Evolutionary conservation across 2,888 invertebrate species (phyloP).

Genomic region (Prosopocoilus inquinatus): DNA sequence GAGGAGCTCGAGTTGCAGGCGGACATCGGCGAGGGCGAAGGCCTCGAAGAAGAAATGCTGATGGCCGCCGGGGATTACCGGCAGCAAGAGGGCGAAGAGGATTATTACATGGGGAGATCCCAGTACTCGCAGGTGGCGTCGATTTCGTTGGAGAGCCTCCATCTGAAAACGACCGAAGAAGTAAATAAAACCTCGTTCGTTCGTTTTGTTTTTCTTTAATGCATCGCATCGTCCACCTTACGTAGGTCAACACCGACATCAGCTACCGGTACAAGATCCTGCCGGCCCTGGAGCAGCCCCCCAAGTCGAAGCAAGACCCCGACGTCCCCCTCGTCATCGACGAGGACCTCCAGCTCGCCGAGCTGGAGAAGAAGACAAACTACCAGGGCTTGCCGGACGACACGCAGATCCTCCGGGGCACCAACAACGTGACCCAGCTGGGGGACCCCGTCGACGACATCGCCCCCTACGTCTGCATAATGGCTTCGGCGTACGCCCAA

Average conservation of each 20-base stretch:
- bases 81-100: constrained; percentile 13
- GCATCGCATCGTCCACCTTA: constrained; percentile 41
- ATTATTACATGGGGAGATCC: constrained; percentile 8
- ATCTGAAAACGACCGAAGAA: constrained; percentile 7
- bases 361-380: constrained; percentile 57
- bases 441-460: constrained; percentile 33
- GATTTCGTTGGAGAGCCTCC: constrained; percentile 36
- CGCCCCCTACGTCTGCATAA: constrained; percentile 58
- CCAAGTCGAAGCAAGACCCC: constrained; percentile 19
- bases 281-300: constrained; percentile 28
- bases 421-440: constrained; percentile 44
- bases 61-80: constrained; percentile 8
- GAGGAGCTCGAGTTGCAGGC: constrained; percentile 42
- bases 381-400: constrained; percentile 59
- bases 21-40: constrained; percentile 31
- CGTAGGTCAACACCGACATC: constrained; percentile 33
- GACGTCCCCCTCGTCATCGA: constrained; percentile 18
- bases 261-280: constrained; percentile 32
- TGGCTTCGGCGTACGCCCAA: constrained; percentile 60
- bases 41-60: constrained; percentile 33
- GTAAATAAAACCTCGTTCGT: background rate
- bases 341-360: constrained; percentile 44
- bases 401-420: constrained; percentile 58
- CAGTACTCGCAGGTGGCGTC: constrained; percentile 41
- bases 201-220: background rate